phyloP scores from a whole-genome alignment of 2,888 invertebrate genomes.

The Athetis lepigone region DNA sequence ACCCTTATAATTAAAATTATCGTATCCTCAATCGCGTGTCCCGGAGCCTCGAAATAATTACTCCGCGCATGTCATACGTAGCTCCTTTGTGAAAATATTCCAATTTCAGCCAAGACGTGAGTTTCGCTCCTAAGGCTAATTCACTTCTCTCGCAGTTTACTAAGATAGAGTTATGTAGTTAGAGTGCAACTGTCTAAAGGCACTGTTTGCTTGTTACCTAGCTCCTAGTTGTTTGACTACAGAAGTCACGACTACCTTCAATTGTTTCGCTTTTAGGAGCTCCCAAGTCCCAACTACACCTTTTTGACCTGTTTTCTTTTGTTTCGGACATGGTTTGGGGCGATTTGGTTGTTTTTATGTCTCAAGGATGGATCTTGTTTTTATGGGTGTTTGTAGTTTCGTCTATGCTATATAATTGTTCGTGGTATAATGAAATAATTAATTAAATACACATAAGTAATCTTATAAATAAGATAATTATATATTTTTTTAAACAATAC shows the following conservation, averaged over 20 bases:
- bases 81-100: constrained; percentile 61
- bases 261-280: constrained; percentile 48
- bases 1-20: constrained; percentile 37
- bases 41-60: constrained; percentile 57
- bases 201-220: constrained; percentile 46
- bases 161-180: constrained; percentile 53
- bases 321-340: constrained; percentile 35
- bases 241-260: constrained; percentile 32
- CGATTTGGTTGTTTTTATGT: constrained; percentile 34
- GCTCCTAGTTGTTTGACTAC: constrained; percentile 32
- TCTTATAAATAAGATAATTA: no score
- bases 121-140: constrained; percentile 51
- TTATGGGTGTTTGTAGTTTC: not conserved
- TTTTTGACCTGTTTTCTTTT: constrained; percentile 51
- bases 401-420: no score
- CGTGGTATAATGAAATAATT: no score
- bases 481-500: no score
- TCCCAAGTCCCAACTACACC: constrained; percentile 37
- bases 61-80: constrained; percentile 47
- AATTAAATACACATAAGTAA: no score
- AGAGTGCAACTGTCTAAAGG: constrained; percentile 46
- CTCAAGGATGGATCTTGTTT: constrained; percentile 10
- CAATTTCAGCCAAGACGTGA: constrained; percentile 48
- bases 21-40: constrained; percentile 33
- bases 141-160: constrained; percentile 44